Percentiles rank a stretch among this genome's conserved stretches.
These are phyloP conservation scores for Pseudorhiza aurosa DNA, from an alignment of 30 jellyfish, hydroid and myxozoan genomes.

Conservation along the genomic window DNA sequence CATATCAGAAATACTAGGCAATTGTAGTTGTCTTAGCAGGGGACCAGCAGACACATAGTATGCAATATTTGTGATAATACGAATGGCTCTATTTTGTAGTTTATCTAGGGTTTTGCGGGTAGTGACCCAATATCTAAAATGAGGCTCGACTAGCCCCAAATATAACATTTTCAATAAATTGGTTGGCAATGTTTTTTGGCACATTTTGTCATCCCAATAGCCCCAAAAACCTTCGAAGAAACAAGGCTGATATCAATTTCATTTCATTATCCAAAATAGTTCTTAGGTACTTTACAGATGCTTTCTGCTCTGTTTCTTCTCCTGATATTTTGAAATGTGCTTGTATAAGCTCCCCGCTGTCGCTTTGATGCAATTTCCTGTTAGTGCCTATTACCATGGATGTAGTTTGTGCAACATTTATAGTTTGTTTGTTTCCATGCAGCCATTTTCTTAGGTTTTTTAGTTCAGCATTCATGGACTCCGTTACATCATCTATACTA, in stretches of 20 bases:
- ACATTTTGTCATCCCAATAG: not conserved
- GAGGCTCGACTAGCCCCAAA: constrained; percentile 8
- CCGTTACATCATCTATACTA: not conserved
- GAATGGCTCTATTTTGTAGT: not conserved
- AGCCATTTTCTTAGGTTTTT: not conserved
- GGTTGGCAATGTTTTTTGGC: not conserved
- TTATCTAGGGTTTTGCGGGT: constrained; percentile 3
- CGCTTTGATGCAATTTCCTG: not conserved
- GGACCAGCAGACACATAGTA: not conserved
- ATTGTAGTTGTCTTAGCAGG: not conserved
- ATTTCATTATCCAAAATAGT: too few relatives aligned
- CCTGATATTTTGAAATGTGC: not conserved
- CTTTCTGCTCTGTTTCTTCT: not conserved
- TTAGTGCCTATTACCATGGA: constrained; percentile 1
- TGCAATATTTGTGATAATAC: not conserved
- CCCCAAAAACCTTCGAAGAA: not conserved
- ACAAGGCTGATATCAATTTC: not conserved
- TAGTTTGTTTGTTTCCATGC: not conserved
- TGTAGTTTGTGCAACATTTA: not conserved
- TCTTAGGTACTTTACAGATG: not conserved
- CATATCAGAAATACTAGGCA: constrained; percentile 11
- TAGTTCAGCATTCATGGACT: not conserved
- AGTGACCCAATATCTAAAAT: not conserved
- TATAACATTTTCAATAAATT: not conserved
- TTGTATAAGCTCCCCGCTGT: not conserved